These are phyloP conservation scores for Chaenocephalus aceratus DNA, from an alignment of 2,113 vertebrate species.

Conservation along the genomic window DNA sequence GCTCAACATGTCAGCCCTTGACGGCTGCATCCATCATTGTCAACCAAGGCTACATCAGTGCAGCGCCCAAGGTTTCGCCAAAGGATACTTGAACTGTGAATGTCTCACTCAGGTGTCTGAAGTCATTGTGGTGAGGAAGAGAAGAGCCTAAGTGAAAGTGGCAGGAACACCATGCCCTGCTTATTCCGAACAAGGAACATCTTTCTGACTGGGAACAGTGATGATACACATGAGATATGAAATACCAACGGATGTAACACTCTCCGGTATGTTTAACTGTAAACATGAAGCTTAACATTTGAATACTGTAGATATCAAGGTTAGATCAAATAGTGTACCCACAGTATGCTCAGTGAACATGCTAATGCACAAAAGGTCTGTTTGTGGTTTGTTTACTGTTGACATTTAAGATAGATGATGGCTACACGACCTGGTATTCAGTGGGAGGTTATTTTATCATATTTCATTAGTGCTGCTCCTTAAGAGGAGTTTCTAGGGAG, in stretches of 20 bases:
- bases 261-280: slow-evolving; percentile 6
- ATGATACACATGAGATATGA: slow-evolving; percentile 2
- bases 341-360: slow-evolving; percentile 5
- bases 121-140: slow-evolving; percentile 49
- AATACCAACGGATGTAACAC: neutral
- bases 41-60: slow-evolving; percentile 77
- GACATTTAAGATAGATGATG: slow-evolving; percentile 64
- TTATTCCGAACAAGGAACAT: slow-evolving; percentile 48
- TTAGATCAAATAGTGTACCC: neutral
- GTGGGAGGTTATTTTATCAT: slow-evolving; percentile 63
- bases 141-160: slow-evolving; percentile 70
- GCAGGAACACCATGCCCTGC: slow-evolving; percentile 68
- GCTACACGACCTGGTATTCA: slow-evolving; percentile 41
- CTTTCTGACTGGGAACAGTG: slow-evolving; percentile 22
- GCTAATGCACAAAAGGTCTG: neutral
- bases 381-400: slow-evolving; percentile 68
- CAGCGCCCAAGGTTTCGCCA: slow-evolving; percentile 77
- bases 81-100: slow-evolving; percentile 72
- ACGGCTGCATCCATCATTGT: slow-evolving; percentile 86
- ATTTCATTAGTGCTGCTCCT: slow-evolving; percentile 74
- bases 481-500: slow-evolving; percentile 59
- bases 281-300: slow-evolving; percentile 12
- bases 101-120: slow-evolving; percentile 77
- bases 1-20: slow-evolving; percentile 71
- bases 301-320: neutral